A percentile compares a stretch with the other conserved stretches of the same genome.
These are phyloP conservation scores for Cantharis flavilabris DNA, from an alignment of 2,888 invertebrate species.

Conservation along the genomic window DNA sequence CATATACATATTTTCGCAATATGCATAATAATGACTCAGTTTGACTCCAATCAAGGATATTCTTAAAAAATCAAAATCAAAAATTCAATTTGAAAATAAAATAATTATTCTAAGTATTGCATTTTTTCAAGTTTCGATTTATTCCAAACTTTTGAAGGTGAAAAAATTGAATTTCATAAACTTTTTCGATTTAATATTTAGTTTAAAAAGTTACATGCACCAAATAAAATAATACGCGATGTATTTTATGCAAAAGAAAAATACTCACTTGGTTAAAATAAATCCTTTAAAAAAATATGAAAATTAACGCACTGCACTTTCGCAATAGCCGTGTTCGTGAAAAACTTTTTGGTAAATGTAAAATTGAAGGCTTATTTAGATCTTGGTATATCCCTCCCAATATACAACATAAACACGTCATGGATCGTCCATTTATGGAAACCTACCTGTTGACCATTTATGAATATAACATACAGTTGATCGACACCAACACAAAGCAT, in stretches of 20 bases:
- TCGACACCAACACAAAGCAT: constrained; percentile 22
- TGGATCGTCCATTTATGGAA: constrained; percentile 4
- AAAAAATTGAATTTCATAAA: neutral
- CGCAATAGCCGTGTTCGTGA: neutral
- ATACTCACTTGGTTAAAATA: neutral
- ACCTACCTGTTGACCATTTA: constrained; percentile 18
- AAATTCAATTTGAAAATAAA: neutral
- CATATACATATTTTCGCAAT: neutral
- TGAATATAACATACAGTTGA: constrained; percentile 13
- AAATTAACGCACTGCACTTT: neutral
- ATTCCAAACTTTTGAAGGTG: neutral
- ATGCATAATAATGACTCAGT: neutral
- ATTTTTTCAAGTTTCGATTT: neutral
- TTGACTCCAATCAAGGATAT: neutral
- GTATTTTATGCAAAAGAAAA: neutral
- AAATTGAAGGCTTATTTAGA: constrained; percentile 9
- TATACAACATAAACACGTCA: neutral
- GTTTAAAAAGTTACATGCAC: neutral
- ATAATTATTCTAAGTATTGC: neutral
- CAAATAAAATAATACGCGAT: neutral
- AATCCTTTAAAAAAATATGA: neutral
- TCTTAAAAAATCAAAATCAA: neutral
- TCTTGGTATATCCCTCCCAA: constrained; percentile 22
- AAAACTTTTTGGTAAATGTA: neutral
- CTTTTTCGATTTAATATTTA: neutral